Base-by-base conservation (phyloP, 2,888 invertebrate species). In the Acanthosepion esculentum region DNA sequence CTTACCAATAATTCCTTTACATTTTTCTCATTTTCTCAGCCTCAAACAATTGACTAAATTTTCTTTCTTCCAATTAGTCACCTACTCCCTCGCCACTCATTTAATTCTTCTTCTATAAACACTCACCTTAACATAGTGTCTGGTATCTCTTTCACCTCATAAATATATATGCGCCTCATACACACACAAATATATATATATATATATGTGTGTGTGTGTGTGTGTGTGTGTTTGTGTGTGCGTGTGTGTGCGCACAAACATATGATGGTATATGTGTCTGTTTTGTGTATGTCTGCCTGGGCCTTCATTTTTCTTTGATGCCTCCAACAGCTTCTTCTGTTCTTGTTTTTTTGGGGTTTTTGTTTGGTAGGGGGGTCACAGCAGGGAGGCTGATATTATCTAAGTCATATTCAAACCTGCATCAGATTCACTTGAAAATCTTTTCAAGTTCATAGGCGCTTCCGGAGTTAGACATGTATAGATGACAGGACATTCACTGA, bases 341-440 rank as follows among this genome's bases (percentile, higher is more conserved):
- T 18, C 5, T 33, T 78, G n/a, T 78, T 8, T 78, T 33, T 33
- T 12, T 78, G n/a, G n/a, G n/a, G 2, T 41, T 41, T 41, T 41
- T 41, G 41, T 0, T 3, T 2, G 41, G 41, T 41, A 0, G 41
- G 7, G 29, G n/a, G n/a, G n/a, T 78, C 78, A n/a, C n/a, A 78
- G 78, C 78, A 78, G 78, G 78, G n/a, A 78, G 78, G 10, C 78
- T 78, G 78, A 78, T 78, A 78, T 78, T n/a, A 78, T 78, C 78
- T 78, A 15, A 78, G 78, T 78, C 78, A 5, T 78, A n/a, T 78
- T 78, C 12, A 78, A 78, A 78, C n/a, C 78, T 78, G 78, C 78
- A 78, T 78, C 78, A n/a, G 78, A 78, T 78, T n/a, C n/a, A 78
- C 78, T 78, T 78, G 78, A n/a, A n/a, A 33, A n/a, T 78, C n/a